Base-by-base conservation (phyloP, 2,797 vertebrate species). In the Pangasius mekongensis region DNA sequence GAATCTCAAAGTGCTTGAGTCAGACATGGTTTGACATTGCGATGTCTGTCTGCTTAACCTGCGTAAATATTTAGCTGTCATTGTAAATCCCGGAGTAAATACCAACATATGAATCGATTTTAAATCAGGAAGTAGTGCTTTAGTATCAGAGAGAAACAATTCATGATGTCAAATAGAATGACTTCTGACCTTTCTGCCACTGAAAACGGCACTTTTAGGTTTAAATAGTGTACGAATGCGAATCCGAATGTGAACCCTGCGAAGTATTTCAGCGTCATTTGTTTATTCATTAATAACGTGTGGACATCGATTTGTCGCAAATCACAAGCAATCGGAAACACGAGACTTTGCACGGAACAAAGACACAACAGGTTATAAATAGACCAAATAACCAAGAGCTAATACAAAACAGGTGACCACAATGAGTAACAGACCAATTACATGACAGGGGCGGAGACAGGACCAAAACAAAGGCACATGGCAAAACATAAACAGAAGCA, bases 1-100 rank as follows among this genome's bases (percentile, higher is more conserved):
- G 81, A 83, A 89, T 89, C 77, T 87, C 80, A 14, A 69, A 66
- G 52, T 13, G 22, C 18, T 6, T 0, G 69, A 14, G 5, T 56
- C 67, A 18, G 58, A 71, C 4, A 8, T 39, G 33, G 47, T 94
- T 92, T 95, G 94, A 95, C 95, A 94, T 95, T 94, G 94, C 92
- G 69, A 92, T 92, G 93, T 93, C 94, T 94, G 93, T 95, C 94
- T 94, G 93, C 94, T 93, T 95, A 94, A 93, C 94, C 94, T 94
- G 93, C 91, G 94, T 95, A 95, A 96, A 96, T 96, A 96, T 96
- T 96, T 95, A 96, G 95, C 95, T 94, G 94, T 95, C 95, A 95
- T 95, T 94, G 94, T 94, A 95, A 95, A 96, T 96, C 89, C 87
- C 36, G 0, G 13, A 74, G 87, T 85, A 89, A 89, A 89, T 87